Evolutionary conservation across 2,797 vertebrate genomes (phyloP).

Genomic region (Lepilemur septentrionalis): DNA sequence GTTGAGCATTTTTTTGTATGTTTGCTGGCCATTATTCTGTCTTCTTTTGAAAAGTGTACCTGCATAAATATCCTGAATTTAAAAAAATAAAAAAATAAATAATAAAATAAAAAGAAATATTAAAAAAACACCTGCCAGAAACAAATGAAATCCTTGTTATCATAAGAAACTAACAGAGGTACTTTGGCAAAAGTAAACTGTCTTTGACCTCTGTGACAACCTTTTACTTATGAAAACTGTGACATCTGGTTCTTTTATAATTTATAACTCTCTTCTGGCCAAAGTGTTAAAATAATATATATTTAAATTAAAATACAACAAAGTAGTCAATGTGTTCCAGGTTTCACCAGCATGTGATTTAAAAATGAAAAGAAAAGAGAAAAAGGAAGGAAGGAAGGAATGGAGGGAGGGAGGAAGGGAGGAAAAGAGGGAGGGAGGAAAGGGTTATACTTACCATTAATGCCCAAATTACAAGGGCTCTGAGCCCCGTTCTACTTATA

Average conservation of each 20-base stretch:
- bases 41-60: too few relatives aligned
- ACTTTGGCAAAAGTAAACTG: neutral
- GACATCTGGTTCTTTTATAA: neutral
- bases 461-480: neutral
- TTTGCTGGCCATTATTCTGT: too few relatives aligned
- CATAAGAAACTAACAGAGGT: neutral
- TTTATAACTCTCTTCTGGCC: neutral
- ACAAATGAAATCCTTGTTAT: neutral
- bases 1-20: too few relatives aligned
- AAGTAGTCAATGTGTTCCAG: neutral
- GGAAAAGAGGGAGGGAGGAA: too few relatives aligned
- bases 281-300: neutral
- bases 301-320: neutral
- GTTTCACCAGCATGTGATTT: neutral
- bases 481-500: neutral
- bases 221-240: neutral
- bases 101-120: too few relatives aligned
- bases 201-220: neutral
- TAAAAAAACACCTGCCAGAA: neutral
- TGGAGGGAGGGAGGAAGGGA: rapidly evolving
- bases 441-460: neutral
- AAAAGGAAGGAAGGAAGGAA: rapidly evolving
- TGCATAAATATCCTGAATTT: too few relatives aligned
- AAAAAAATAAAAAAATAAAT: too few relatives aligned
- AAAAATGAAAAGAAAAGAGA: neutral